Evolutionary conservation across 2,888 invertebrate genomes (phyloP), one percentile per base, ranked within the genome.

Genomic region (Neuroscelio doddi): DNA sequence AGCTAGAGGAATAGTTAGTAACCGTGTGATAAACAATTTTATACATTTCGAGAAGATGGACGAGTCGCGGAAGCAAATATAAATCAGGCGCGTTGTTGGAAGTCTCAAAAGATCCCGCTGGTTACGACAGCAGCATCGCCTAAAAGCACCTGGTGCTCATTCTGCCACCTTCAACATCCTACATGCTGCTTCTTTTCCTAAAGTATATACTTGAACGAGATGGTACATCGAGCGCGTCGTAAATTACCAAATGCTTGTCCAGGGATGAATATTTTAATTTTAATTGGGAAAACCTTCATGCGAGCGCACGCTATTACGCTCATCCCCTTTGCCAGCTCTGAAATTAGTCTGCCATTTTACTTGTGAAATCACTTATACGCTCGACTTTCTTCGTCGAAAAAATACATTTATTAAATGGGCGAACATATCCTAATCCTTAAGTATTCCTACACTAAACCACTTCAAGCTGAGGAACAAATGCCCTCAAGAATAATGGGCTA

Each of bases 231-330:
- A 27, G 17, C 24, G 14, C 16, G 51, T 32, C 55, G 58, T 64
- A 64, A 58, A 64, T 64, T 59, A 59, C 64, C 55, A 16, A 55
- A 59, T 58, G 44, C 64, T 59, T 64, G 64, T 59, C 64, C 64
- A 59, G 55, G 65, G 61, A 66, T 66, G 62, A 66, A 66, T 66
- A 66, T 66, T 66, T 66, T 66, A 66, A 66, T 66, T 66, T 66
- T 53, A 66, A 62, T 66, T 57, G 62, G 57, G 30, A 10, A 29
- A 57, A 49, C 49, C 47, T 49, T 26, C 50, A 24, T 29, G 46
- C 53, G 17, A 42, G 57, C 16, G 29, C 41, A 16, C 51, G 10
- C 26, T 21, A 38, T 47, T 39, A 38, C 53, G 30, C 27, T 55
- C 15, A 55, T 29, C 52, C 42, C 27, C 64, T 32, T n/a, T 14